Evolutionary conservation across 2,113 vertebrate species (phyloP).

Genomic region (Indicator maculatus): DNA sequence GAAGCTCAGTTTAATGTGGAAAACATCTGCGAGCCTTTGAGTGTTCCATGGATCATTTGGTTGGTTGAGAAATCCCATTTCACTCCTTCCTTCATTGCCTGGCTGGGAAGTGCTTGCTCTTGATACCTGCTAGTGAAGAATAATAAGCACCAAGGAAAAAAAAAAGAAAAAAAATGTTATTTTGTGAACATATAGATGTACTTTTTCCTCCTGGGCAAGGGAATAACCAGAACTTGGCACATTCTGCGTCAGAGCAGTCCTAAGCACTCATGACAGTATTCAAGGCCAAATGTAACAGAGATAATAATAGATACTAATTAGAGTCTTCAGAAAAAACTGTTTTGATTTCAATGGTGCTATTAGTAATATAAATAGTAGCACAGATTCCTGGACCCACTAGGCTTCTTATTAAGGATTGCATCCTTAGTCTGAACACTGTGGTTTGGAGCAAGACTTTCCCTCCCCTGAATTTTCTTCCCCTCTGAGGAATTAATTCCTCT

Average conservation of each 20-base stretch:
- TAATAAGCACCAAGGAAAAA: neutral
- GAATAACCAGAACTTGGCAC: neutral
- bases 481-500: neutral
- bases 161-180: neutral
- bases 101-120: neutral
- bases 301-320: slow-evolving; percentile 18
- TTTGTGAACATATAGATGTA: neutral
- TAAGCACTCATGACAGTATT: neutral
- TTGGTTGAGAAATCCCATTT: slow-evolving; percentile 33
- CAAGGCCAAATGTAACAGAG: neutral
- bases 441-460: neutral
- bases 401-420: neutral
- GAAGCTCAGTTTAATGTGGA: slow-evolving; percentile 16
- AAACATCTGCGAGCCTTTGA: slow-evolving; percentile 42
- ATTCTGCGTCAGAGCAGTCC: neutral
- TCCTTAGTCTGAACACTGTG: neutral
- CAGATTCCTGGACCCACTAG: neutral
- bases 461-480: neutral
- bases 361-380: neutral
- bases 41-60: slow-evolving; percentile 2
- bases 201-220: neutral
- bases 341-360: neutral
- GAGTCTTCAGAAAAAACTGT: neutral
- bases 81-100: neutral
- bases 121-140: neutral